A percentile compares a stretch with the other conserved stretches of the same genome.
These are phyloP conservation scores for Sebastes reedi DNA, from an alignment of 2,797 vertebrate genomes.

Conservation along the genomic window DNA sequence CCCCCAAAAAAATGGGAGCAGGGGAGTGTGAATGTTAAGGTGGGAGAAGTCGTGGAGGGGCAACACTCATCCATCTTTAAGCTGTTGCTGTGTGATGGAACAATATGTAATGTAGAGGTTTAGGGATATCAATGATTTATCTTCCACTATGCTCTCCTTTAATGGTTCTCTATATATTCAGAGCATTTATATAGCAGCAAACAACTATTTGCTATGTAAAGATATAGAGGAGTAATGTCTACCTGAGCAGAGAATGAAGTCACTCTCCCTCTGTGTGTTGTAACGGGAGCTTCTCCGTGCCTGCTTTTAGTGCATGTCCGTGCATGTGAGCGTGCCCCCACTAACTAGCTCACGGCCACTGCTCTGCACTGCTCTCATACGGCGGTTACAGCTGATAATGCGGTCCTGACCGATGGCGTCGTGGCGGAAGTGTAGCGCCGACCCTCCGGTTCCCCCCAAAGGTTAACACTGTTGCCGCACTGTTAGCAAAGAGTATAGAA, in stretches of 20 bases:
- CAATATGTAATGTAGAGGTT: not conserved
- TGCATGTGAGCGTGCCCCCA: not conserved
- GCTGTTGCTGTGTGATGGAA: not conserved
- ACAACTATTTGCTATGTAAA: not conserved
- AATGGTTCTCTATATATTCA: not conserved
- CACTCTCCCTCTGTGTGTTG: not conserved
- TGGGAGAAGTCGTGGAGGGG: not conserved
- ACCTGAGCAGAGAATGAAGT: not conserved
- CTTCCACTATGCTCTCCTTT: not conserved
- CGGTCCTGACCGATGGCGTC: no score
- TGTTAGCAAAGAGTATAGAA: no score
- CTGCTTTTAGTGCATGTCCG: not conserved
- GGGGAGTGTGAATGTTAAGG: not conserved
- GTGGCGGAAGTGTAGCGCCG: no score
- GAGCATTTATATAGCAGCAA: not conserved
- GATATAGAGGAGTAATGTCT: not conserved
- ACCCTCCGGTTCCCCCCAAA: no score
- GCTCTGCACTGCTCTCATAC: no score
- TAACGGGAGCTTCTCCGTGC: not conserved
- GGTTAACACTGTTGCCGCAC: no score
- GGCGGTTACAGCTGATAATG: no score
- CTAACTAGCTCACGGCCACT: not conserved
- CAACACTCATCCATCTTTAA: not conserved
- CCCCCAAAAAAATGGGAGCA: not conserved
- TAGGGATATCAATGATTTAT: not conserved